Base-by-base conservation (phyloP, 2,113 vertebrate species). In the Todiramphus saurophagus region DNA sequence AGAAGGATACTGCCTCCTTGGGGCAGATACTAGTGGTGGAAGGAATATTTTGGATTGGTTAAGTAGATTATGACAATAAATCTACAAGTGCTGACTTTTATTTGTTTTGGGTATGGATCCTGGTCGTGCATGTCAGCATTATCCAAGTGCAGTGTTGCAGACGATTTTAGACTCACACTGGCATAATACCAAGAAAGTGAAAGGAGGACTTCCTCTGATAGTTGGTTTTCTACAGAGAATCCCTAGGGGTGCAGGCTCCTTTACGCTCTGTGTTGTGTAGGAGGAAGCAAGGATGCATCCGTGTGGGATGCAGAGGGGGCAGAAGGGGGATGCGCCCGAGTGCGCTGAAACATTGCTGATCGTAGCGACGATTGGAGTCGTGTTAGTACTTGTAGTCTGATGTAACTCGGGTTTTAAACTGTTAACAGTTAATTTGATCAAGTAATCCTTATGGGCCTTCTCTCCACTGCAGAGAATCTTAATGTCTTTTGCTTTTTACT, bases 121-220 rank as follows among this genome's bases (percentile, higher is more conserved):
- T 48, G 53, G 31, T 86, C 48, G 87, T 1, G 0, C 20, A 13
- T 1, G 0, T 67, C 69, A 84, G 33, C 35, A 13, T 75, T 46
- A 89, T 83, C n/a, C 27, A 81, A 70, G 46, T 74, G 20, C 44
- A 60, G 37, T 3, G 0, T 55, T 70, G 33, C 31, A 30, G 46
- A 63, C 66, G 59, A 39, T 5, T 46, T 35, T 28, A 60, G 37
- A 44, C 43, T 87, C 2, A 1, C 8, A 1, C n/a, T 69, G 81
- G 37, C 0, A 0, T 83, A 68, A 48, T 5, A 64, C 10, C 24
- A 51, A 72, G 56, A 58, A 90, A 93, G 89, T 41, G 41, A 41
- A 41, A 93, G 43, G 80, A 75, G 83, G 93, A 37, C 73, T 90
- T 83, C 83, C 72, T 83, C 76, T 90, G 76, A 92, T 51, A 84